Base-by-base conservation (phyloP, 30 jellyfish, hydroid and myxozoan species). In the Sanderia malayensis region DNA sequence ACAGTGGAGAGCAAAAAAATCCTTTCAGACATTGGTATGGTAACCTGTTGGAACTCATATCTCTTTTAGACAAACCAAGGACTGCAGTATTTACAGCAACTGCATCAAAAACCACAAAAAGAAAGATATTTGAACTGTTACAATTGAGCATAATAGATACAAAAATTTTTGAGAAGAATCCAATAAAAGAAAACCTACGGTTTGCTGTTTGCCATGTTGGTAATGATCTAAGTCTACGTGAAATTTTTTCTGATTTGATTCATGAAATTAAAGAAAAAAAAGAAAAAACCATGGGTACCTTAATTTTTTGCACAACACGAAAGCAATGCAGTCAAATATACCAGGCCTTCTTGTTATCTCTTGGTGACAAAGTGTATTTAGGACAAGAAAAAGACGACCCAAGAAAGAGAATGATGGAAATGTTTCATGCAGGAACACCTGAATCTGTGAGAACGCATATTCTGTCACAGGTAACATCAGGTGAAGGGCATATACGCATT, bases 21-120 rank as follows among this genome's bases (percentile, higher is more conserved):
- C 52, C 73, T 0, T 61, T n/a, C n/a, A n/a, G n/a, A n/a, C n/a
- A n/a, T n/a, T n/a, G n/a, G n/a, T n/a, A n/a, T n/a, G n/a, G n/a
- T n/a, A n/a, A n/a, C n/a, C n/a, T n/a, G n/a, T n/a, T n/a, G n/a
- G n/a, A n/a, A n/a, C n/a, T n/a, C n/a, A 21, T 1, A 19, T 46
- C 73, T 15, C 32, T 61, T 23, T 15, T 61, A 23, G 26, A 25
- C 28, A 0, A 31, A 17, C 46, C 32, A 25, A 66, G 34, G 34
- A 21, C 34, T 30, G 79, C 79, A 17, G 79, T 44, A 20, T 67
- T 67, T 37, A 67, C 79, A 67, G 79, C 79, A 67, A 67, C 79
- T 67, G 79, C 79, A 17, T n/a, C n/a, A n/a, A n/a, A n/a, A n/a
- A n/a, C n/a, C n/a, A n/a, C n/a, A n/a, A n/a, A n/a, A n/a, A n/a